Evolutionary conservation across 2,888 invertebrate species (phyloP).

Genomic region (Ametastegia equiseti): DNA sequence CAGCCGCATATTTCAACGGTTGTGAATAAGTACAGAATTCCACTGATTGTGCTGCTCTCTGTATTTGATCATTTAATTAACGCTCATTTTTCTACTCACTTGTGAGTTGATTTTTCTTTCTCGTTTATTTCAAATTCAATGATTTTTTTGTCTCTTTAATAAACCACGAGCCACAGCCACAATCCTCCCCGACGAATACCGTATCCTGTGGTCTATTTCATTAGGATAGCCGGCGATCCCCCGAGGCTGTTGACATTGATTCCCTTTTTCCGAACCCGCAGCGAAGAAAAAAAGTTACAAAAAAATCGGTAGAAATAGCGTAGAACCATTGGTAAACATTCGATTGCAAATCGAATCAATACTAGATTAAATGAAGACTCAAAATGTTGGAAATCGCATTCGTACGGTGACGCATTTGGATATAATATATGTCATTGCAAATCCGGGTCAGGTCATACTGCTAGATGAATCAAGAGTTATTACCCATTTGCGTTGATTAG

Average conservation of each 20-base stretch:
- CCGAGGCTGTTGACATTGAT: neutral
- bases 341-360: neutral
- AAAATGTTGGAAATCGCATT: neutral
- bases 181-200: neutral
- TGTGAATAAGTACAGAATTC: neutral
- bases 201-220: conserved; percentile 6
- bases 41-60: neutral
- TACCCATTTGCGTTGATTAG: neutral
- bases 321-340: neutral
- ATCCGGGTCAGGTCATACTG: too few species aligned
- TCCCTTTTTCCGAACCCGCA: neutral
- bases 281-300: neutral
- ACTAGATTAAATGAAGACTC: neutral
- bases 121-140: neutral
- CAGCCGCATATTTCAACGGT: neutral
- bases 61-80: too few species aligned
- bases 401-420: too few species aligned
- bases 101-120: neutral
- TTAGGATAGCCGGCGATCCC: neutral
- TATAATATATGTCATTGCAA: too few species aligned
- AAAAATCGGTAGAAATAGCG: neutral
- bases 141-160: neutral
- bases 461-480: neutral
- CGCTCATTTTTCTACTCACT: too few species aligned
- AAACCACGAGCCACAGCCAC: conserved; percentile 10